Evolutionary conservation across 1,140 invertebrate species (phyloP).

Genomic region (Diorhabda elongata): DNA sequence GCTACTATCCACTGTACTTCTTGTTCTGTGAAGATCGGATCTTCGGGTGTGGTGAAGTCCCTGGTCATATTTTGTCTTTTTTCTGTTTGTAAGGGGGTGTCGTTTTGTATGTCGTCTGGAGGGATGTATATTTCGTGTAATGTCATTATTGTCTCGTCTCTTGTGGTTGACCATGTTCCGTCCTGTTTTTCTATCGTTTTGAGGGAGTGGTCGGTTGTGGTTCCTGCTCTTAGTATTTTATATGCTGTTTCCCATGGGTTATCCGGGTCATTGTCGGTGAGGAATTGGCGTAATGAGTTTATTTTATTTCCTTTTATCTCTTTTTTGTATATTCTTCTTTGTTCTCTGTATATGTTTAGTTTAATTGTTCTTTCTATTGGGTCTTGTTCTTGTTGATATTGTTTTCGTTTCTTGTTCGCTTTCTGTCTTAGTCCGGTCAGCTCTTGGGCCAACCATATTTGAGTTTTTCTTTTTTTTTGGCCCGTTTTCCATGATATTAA

Average conservation of each 20-base stretch:
- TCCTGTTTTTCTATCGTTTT: background rate
- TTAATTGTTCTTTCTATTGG: background rate
- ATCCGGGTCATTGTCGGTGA: background rate
- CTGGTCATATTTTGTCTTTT: background rate
- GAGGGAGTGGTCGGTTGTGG: background rate
- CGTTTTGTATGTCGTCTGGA: background rate
- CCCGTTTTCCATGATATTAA: background rate
- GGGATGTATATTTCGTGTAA: background rate
- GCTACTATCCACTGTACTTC: background rate
- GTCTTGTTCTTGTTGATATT: background rate
- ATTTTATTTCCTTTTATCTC: background rate
- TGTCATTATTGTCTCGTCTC: background rate
- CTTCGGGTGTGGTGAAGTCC: background rate
- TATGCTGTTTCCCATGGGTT: background rate
- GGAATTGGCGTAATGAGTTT: background rate
- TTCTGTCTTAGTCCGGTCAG: background rate
- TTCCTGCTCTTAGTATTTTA: background rate
- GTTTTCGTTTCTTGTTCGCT: background rate
- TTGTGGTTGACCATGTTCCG: background rate
- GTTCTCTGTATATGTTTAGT: background rate
- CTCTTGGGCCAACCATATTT: background rate
- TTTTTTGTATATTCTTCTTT: conserved; percentile 4
- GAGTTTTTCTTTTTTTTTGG: background rate
- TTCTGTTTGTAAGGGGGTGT: background rate
- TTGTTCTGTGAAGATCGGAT: background rate